Percentiles rank a stretch among this genome's conserved stretches.
phyloP scores from a whole-genome alignment of 2,888 invertebrate genomes.

The Cataglyphis rosenhaueri region DNA sequence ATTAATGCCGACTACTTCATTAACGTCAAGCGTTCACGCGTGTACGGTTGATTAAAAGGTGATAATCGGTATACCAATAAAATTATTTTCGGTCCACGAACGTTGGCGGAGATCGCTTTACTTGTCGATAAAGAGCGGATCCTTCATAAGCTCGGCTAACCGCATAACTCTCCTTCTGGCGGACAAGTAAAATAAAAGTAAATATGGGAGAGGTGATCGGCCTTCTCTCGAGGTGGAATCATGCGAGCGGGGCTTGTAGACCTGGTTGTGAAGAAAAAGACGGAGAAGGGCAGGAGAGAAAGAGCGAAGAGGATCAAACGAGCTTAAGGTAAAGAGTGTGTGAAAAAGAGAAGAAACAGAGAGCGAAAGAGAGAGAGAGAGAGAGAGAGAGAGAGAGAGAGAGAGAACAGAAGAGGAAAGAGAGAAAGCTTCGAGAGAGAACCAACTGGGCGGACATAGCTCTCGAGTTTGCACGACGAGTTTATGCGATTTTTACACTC shows the following conservation, averaged over 20 bases:
- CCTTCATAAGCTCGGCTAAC: constrained; percentile 79
- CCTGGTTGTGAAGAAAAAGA: constrained; percentile 72
- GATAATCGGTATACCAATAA: constrained; percentile 65
- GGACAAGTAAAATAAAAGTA: constrained; percentile 83
- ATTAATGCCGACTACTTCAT: constrained; percentile 83
- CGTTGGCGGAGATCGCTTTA: constrained; percentile 66
- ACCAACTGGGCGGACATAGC: constrained; percentile 81
- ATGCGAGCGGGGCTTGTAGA: constrained; percentile 74
- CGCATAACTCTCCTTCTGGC: constrained; percentile 81
- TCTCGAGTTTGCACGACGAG: constrained; percentile 84
- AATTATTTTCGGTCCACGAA: constrained; percentile 69
- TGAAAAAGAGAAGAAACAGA: constrained; percentile 34
- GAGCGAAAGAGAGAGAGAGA: constrained; percentile 58
- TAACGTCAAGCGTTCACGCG: constrained; percentile 78
- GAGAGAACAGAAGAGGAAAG: constrained; percentile 54
- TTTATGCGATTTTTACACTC: constrained; percentile 86
- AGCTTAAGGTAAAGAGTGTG: constrained; percentile 49
- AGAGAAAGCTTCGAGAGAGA: constrained; percentile 67
- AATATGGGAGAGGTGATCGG: constrained; percentile 85
- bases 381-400: constrained; percentile 59
- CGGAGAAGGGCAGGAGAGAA: constrained; percentile 61
- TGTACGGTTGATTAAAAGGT: constrained; percentile 58
- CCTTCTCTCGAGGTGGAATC: constrained; percentile 79
- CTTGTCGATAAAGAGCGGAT: constrained; percentile 77
- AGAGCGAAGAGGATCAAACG: constrained; percentile 60